Base-by-base conservation (phyloP, 2,113 vertebrate genomes). In the Heteronetta atricapilla region DNA sequence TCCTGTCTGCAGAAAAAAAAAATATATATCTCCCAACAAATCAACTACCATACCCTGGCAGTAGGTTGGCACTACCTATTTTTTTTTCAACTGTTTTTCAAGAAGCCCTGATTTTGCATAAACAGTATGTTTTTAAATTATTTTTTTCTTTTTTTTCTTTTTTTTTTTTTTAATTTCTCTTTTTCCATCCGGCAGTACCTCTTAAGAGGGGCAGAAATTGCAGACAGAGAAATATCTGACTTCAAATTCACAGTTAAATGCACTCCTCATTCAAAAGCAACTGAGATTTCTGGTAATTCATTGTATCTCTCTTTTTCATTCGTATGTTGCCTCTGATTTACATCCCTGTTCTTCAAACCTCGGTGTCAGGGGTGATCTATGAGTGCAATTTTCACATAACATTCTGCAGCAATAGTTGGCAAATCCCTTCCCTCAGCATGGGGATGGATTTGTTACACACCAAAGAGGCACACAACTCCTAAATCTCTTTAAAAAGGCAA, bases 351-450 rank as follows among this genome's bases (percentile, higher is more conserved):
- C 56, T 74, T 90, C 88, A 95, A 83, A 87, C 44, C 69, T 92
- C 75, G 46, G 21, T 66, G 73, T 86, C 58, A 80, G 46, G 55
- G 22, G 56, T 93, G 88, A 96, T 78, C 88, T 96, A 96, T 1
- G 53, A 84, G 44, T 50, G 48, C 68, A 93, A 92, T 96, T 92
- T 96, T 88, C 76, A 38, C 15, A 19, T 64, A 48, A 94, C 86
- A 79, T 92, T 91, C 82, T 94, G 93, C 79, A 84, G 86, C 66
- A 67, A 58, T 64, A 84, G 58, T 23, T 92, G 90, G 80, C 88
- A 93, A 92, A 90, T 81, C 64, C 52, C 56, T 88, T 88, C n/a
- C 56, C 64, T 86, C 72, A 58, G 69, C 53, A 48, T 40, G 9
- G 26, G 44, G 66, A 64, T n/a, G 22, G 48, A 50, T 76, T 82